Evolutionary conservation across 2,797 vertebrate genomes (phyloP), one percentile per base, ranked within the genome.

Genomic region (Garrulus glandarius): DNA sequence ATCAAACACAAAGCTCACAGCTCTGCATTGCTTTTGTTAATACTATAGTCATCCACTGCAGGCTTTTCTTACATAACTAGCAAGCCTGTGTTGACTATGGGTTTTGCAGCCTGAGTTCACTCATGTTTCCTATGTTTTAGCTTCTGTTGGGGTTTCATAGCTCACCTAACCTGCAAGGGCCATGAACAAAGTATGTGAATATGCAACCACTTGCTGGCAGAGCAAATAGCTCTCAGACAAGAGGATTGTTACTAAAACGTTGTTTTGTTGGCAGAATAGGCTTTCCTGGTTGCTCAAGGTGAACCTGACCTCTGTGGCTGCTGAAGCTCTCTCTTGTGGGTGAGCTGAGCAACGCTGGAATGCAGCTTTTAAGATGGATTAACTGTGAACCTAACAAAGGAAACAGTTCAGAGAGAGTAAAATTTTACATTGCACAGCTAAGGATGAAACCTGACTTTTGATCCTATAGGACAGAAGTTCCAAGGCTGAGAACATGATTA

Each of bases 271-370:
- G 69, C 72, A 95, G 61, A 93, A 83, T 64, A 71, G 50, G 44
- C 76, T 87, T 91, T 91, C 49, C 60, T 61, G n/a, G 81, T 82
- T 83, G 89, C 71, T 61, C 81, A 93, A 91, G 79, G 89, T 57
- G 43, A 95, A 23, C 47, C 57, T 83, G 69, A 90, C 69, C 85
- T 84, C 65, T 84, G 65, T 78, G 69, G 57, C 75, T 44, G 24
- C 78, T 81, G 76, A 88, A 94, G 43, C 55, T 86, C 50, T 80
- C 47, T 92, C 34, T 83, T 87, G 68, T 57, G 78, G 76, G 53
- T 7, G 15, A 93, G 74, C 69, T 84, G 43, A 89, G 89, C 50
- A 78, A 21, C 24, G 44, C 27, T 70, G 63, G 86, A 87, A 91
- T 55, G 68, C 57, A 63, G 87, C 39, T 80, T 78, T 76, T 78